A percentile compares a stretch with the other conserved stretches of the same genome.
Evolutionary conservation across 2,113 vertebrate species (phyloP).

Genomic region (Lophura nycthemera): DNA sequence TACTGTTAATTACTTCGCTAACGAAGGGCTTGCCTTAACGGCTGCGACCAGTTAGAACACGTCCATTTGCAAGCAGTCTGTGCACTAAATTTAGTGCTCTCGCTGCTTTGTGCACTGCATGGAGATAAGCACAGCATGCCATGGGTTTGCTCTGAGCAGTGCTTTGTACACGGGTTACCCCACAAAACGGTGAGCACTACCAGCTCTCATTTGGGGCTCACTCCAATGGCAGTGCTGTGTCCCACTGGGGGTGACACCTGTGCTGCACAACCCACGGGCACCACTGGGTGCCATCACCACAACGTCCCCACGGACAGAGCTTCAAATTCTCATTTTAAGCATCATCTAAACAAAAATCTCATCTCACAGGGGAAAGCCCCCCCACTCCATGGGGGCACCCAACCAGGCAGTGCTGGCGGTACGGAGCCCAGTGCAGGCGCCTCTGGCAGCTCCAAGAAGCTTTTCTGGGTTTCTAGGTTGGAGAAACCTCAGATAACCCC

Average conservation of each 20-base stretch:
- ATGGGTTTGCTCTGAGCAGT: slow-evolving; percentile 8
- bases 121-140: slow-evolving; percentile 52
- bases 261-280: not conserved
- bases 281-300: not conserved
- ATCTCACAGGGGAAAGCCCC: not conserved
- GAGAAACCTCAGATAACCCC: slow-evolving; percentile 66
- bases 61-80: not conserved
- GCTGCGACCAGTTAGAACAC: slow-evolving; percentile 43
- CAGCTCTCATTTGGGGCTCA: not conserved
- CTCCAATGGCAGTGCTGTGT: no score
- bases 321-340: not conserved
- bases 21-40: not conserved
- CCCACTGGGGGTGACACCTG: not conserved
- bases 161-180: not conserved
- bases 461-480: slow-evolving; percentile 72
- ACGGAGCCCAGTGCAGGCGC: not conserved
- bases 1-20: not conserved
- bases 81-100: slow-evolving; percentile 53
- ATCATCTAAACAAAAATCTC: accelerated
- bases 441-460: slow-evolving; percentile 19
- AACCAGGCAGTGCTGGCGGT: accelerated
- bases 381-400: not conserved
- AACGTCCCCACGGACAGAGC: not conserved
- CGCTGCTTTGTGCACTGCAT: slow-evolving; percentile 41
- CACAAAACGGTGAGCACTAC: slow-evolving; percentile 18